These are phyloP conservation scores for Eurois occulta DNA, from an alignment of 2,888 invertebrate genomes.

Conservation along the genomic window DNA sequence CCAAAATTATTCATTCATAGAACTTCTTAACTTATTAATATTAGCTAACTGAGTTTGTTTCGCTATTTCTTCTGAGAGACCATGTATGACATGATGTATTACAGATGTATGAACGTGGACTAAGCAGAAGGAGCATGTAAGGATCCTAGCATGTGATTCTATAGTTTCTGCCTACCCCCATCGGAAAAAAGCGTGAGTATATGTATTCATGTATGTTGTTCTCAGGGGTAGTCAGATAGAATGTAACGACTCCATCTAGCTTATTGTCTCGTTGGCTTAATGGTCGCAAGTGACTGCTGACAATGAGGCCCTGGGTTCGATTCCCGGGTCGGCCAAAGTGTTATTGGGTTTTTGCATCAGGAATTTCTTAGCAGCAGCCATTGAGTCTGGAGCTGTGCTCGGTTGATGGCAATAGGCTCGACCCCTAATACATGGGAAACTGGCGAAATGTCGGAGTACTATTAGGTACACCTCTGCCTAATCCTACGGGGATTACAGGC, in stretches of 20 bases:
- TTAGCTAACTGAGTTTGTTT: not conserved
- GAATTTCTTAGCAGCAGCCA: not conserved
- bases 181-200: not conserved
- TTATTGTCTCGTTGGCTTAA: not conserved
- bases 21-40: not conserved
- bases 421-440: not conserved
- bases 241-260: not conserved
- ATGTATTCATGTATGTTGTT: not conserved
- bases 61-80: not conserved
- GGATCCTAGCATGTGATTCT: not conserved
- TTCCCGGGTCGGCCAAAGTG: not conserved
- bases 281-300: too few species aligned
- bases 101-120: not conserved
- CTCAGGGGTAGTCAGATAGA: not conserved
- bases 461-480: not conserved
- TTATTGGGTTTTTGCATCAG: not conserved
- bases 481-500: not conserved
- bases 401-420: not conserved
- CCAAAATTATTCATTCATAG: conserved; percentile 1
- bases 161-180: not conserved
- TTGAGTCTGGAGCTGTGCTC: not conserved
- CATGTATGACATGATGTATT: not conserved
- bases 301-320: not conserved
- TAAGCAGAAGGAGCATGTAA: not conserved
- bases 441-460: not conserved